Evolutionary conservation across 2,888 invertebrate genomes (phyloP).

Genomic region (Marronus borbonicus): DNA sequence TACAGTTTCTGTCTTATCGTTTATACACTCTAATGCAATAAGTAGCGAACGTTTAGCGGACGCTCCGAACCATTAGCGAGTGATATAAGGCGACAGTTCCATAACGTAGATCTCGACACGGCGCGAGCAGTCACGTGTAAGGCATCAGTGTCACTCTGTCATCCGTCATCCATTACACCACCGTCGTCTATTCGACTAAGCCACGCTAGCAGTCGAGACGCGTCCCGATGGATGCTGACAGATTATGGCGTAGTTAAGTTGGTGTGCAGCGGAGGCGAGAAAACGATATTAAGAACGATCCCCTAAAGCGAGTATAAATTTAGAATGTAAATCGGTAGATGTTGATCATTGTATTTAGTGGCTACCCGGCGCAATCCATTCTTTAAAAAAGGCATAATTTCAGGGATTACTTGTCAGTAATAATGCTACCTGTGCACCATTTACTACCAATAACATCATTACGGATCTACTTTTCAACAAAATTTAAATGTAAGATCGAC

Average conservation of each 20-base stretch:
- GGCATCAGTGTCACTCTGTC: slow-evolving; percentile 67
- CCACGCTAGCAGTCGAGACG: slow-evolving; percentile 41
- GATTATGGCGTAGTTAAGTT: slow-evolving; percentile 39
- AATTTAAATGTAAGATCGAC: too few relatives aligned
- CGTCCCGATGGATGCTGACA: slow-evolving; percentile 36
- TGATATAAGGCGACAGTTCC: slow-evolving; percentile 65
- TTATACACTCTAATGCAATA: slow-evolving; percentile 52
- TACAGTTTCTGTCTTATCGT: slow-evolving; percentile 50
- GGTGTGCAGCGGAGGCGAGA: slow-evolving; percentile 5
- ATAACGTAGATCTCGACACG: slow-evolving; percentile 64
- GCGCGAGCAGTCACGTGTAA: slow-evolving; percentile 67
- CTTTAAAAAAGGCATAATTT: too few relatives aligned
- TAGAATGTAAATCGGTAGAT: slow-evolving; percentile 4
- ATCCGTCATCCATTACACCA: slow-evolving; percentile 66
- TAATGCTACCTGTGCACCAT: too few relatives aligned
- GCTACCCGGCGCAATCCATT: too few relatives aligned
- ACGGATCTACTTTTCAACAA: too few relatives aligned
- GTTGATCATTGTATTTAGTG: background rate
- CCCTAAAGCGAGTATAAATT: slow-evolving; percentile 3
- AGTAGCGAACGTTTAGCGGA: slow-evolving; percentile 55
- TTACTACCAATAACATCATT: too few relatives aligned
- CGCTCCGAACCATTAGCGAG: slow-evolving; percentile 62
- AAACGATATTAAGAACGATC: slow-evolving; percentile 26
- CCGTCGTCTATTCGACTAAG: slow-evolving; percentile 50
- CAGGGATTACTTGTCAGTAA: too few relatives aligned